A percentile compares a stretch with the other conserved stretches of the same genome.
Conservation (phyloP, 92 coral and sea anemone genomes). For the Epizoanthus illoricatus region DNA sequence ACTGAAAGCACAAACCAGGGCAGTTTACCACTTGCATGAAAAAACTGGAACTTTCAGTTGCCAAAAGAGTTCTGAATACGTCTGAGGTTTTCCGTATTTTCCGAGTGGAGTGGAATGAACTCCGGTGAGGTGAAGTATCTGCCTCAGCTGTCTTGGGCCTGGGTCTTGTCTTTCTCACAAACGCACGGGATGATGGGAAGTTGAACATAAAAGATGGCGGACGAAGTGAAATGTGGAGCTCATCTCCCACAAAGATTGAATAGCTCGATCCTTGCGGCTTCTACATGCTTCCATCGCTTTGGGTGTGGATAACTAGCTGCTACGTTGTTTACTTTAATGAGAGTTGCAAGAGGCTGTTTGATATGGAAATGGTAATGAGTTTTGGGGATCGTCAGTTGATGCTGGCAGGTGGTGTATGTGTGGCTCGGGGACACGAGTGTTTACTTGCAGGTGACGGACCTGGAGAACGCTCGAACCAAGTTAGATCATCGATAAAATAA, state of each 20-base stretch:
- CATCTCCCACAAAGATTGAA: neutral
- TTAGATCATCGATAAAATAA: slow-evolving; percentile 39
- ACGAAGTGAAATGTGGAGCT: neutral
- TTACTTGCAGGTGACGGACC: slow-evolving; percentile 36
- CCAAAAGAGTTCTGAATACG: no score
- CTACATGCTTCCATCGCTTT: neutral
- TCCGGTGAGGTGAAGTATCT: no score
- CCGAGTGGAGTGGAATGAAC: no score
- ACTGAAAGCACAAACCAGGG: no score
- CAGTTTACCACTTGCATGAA: no score
- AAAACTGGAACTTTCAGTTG: no score
- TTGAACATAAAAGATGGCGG: slow-evolving; percentile 18
- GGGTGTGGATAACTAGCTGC: neutral
- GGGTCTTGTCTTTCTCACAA: neutral
- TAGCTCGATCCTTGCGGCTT: neutral
- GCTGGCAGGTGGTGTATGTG: neutral
- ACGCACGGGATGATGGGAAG: neutral
- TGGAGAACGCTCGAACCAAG: slow-evolving; percentile 26
- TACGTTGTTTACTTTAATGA: neutral
- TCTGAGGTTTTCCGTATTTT: no score
- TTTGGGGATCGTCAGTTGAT: neutral
- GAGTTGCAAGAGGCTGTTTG: neutral
- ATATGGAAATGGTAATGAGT: neutral
- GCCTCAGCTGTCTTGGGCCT: no score
- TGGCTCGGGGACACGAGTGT: slow-evolving; percentile 1